A percentile compares a stretch with the other conserved stretches of the same genome.
phyloP scores from a whole-genome alignment of 2,113 vertebrate species.

The Hippoglossus stenolepis region DNA sequence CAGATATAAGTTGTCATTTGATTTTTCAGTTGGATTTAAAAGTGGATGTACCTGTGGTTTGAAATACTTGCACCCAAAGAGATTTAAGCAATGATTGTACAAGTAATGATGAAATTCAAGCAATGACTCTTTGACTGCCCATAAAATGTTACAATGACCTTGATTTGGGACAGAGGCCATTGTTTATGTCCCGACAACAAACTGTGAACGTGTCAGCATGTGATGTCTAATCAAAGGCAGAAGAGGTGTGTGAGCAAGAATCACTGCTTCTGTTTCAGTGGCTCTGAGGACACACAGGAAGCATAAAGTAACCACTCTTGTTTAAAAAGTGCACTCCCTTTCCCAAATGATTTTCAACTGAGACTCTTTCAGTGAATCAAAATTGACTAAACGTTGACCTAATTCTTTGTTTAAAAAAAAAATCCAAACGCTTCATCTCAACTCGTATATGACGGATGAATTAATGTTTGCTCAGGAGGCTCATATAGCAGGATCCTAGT shows the following conservation, averaged over 20 bases:
- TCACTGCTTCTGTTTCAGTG: constrained; percentile 1
- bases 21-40: no score
- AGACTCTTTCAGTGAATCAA: no score
- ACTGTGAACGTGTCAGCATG: constrained; percentile 11
- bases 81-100: background rate
- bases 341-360: no score
- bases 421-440: constrained; percentile 31
- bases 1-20: no score
- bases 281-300: background rate
- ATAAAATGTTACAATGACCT: constrained; percentile 21
- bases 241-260: constrained; percentile 5
- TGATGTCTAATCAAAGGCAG: constrained; percentile 23
- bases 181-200: constrained; percentile 38
- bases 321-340: background rate
- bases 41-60: background rate
- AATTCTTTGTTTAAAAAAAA: background rate
- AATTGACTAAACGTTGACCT: background rate
- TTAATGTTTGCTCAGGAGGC: background rate
- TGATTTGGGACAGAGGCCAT: constrained; percentile 15
- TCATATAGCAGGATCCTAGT: constrained; percentile 46
- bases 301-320: background rate
- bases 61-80: background rate
- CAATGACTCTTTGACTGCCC: constrained; percentile 8
- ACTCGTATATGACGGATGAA: constrained; percentile 14
- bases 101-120: background rate